Base-by-base conservation (phyloP, 1,140 invertebrate species). In the Formica exsecta region DNA sequence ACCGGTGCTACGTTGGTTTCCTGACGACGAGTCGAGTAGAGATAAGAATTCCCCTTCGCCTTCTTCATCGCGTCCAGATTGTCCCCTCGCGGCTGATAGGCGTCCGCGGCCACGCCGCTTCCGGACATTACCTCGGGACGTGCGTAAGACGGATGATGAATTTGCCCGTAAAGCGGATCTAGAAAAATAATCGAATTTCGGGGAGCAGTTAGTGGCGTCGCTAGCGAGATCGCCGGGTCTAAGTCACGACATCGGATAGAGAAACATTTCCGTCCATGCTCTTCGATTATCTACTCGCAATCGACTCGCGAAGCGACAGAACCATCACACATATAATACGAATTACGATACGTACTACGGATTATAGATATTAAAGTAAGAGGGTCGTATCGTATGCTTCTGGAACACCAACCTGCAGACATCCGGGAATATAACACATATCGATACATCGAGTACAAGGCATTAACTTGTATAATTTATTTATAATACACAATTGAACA, bases 141-240 rank as follows among this genome's bases (percentile, higher is more conserved):
- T 3, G 79, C 44, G 36, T 57, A 84, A 22, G 89, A 85, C 22
- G 89, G 61, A 16, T 87, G 44, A 51, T 85, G 84, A 11, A 91
- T 57, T 65, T 74, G 89, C 8, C 79, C 84, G 70, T 89, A 91
- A 59, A 89, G 70, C 54, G 87, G 11, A 91, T 91, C 89, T 91
- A 89, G 89, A 90, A 90, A 90, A 88, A 91, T 6, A 89, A 91
- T 89, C 70, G 84, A 76, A 87, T 85, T 73, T 74, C 77, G 81
- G 59, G 38, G 54, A 62, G 19, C 9, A 68, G 61, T 88, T 89
- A 89, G 38, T 88, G 44, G 16, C 59, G 29, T n/a, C 36, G 19
- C 22, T 54, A 61, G 22, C 57, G 16, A 54, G n/a, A 9, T 64
- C 68, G 36, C 48, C 74, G 38, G 41, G n/a, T 59, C 29, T 44